A percentile compares a stretch with the other conserved stretches of the same genome.
phyloP scores from a whole-genome alignment of 2,888 invertebrate genomes.

The Acutogordius australiensis region DNA sequence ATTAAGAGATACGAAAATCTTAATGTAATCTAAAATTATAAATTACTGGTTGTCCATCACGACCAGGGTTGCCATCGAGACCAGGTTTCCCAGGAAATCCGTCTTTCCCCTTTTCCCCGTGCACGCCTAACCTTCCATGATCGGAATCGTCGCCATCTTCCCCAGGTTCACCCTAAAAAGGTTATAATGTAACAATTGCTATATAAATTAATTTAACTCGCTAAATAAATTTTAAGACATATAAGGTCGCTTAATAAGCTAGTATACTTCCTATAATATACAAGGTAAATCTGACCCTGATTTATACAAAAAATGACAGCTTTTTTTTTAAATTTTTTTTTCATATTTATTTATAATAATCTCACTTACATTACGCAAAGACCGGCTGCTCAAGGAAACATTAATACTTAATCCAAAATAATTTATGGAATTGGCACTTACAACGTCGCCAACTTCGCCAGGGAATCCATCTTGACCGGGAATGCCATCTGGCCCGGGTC shows the following conservation, averaged over 20 bases:
- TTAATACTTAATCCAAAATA: neutral
- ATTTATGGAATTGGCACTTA: neutral
- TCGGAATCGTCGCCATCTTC: neutral
- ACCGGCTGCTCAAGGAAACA: too few species aligned
- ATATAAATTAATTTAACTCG: too few species aligned
- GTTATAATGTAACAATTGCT: too few species aligned
- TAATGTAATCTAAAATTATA: too few species aligned
- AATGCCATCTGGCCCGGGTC: neutral
- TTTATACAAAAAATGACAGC: neutral
- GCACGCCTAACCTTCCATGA: conserved; percentile 11
- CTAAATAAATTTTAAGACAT: too few species aligned
- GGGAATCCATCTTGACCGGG: conserved; percentile 1
- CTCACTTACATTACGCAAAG: too few species aligned
- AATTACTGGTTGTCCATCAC: neutral
- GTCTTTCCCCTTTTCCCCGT: conserved; percentile 2
- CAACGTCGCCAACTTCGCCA: neutral
- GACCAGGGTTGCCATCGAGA: neutral
- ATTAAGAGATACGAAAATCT: too few species aligned
- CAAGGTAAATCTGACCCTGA: too few species aligned
- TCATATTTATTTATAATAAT: too few species aligned
- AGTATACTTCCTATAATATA: too few species aligned
- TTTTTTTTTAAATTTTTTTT: neutral
- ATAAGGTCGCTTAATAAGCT: too few species aligned
- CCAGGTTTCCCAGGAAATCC: conserved; percentile 11
- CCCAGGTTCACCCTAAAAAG: neutral